These are phyloP conservation scores for Sesamia inferens DNA, from an alignment of 2,888 invertebrate species.

Conservation along the genomic window DNA sequence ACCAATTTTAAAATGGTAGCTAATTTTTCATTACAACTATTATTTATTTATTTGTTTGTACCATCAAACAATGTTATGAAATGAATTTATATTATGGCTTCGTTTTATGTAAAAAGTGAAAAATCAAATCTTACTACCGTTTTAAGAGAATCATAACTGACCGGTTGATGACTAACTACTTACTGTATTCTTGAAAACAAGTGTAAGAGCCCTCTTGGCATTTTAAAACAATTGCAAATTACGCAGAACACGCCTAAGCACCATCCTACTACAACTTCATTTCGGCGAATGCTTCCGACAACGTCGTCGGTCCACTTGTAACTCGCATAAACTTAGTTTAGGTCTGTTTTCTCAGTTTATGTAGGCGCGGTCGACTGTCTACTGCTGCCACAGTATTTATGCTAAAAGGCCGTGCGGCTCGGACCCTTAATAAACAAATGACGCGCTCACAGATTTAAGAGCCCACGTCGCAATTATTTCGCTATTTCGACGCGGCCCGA, in stretches of 20 bases:
- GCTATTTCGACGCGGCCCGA: conserved; percentile 79
- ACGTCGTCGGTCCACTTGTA: conserved; percentile 45
- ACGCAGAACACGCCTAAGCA: conserved; percentile 7
- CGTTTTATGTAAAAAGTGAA: not conserved
- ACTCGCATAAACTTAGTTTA: conserved; percentile 64
- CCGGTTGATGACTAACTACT: not conserved
- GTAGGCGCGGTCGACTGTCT: conserved; percentile 67
- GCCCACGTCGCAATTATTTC: conserved; percentile 84
- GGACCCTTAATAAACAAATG: conserved; percentile 87
- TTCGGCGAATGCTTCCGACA: conserved; percentile 60
- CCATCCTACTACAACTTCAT: conserved; percentile 54
- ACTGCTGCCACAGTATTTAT: conserved; percentile 78
- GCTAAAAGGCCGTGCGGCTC: conserved; percentile 81
- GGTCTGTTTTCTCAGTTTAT: conserved; percentile 64
- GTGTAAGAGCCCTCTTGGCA: not conserved
- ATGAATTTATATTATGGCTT: not conserved
- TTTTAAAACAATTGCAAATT: conserved; percentile 28
- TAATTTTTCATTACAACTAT: no score
- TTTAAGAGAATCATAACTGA: not conserved
- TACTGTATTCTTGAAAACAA: conserved; percentile 6
- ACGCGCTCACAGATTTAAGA: conserved; percentile 83
- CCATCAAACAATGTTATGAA: no score
- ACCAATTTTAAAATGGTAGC: not conserved
- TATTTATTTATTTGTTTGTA: no score
- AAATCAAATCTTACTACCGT: not conserved